Base-by-base conservation (phyloP, 2,888 invertebrate species). In the Heteromurus nitidus region DNA sequence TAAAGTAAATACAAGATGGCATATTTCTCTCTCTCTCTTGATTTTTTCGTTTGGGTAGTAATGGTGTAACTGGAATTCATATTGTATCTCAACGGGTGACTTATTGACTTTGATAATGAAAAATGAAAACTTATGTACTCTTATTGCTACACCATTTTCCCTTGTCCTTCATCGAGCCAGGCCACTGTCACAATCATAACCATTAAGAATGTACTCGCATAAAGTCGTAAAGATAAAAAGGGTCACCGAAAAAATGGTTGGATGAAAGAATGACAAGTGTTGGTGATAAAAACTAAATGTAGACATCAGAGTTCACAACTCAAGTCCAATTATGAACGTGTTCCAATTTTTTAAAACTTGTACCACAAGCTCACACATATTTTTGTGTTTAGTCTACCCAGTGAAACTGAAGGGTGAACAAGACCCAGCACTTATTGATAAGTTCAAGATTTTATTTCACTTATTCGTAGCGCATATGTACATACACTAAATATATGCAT, bases 91-190 rank as follows among this genome's bases (percentile, higher is more conserved):
- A 31, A 31, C 18, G 62, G 20, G 62, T 62, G 62, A 62, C 30
- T 62, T 62, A 62, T 62, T 31, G 62, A 62, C 62, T 60, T 60
- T 31, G 36, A 31, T 30, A 62, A 47, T n/a, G n/a, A 47, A 53
- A 22, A 22, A 9, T 53, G 24, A 22, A 53, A 53, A 53, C 53
- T 22, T 53, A 5, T 53, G 7, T 22, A 22, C 53, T 3, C 22
- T 36, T 36, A 36, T 36, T 36, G 5, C 36, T 36, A 36, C n/a
- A n/a, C n/a, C n/a, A n/a, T n/a, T n/a, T 16, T 16, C 47, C n/a
- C n/a, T 47, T 47, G 3, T 47, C 7, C 7, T 47, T 47, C 36
- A 36, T 13, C n/a, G n/a, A n/a, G 36, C 36, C n/a, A 47, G 36
- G 13, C n/a, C n/a, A 47, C 16, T 47, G 47, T 47, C 47, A 47